Evolutionary conservation across 35 echinoderm and acorn worm genomes (phyloP), one percentile per base, ranked within the genome.

Genomic region (Acanthaster planci): DNA sequence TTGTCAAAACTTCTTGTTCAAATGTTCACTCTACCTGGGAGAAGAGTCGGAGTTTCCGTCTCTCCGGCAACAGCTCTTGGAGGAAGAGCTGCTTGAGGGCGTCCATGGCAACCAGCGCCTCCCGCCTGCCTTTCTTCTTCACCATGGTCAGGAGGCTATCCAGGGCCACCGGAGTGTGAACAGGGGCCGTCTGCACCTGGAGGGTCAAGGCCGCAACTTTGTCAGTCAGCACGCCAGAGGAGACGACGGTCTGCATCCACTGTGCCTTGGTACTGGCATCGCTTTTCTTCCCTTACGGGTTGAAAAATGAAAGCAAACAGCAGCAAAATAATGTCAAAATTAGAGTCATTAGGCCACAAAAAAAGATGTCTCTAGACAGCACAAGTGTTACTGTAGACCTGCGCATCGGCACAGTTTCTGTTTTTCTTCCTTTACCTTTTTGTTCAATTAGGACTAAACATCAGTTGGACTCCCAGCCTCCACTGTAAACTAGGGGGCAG

Each of bases 241-340:
- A 56, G 26, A 92, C 89, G 19, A 99, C 96, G 17, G 92, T 99
- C 76, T 91, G 89, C 92, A 99, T 99, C 96, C 96, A 99, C 38
- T 90, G 64, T 8, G 58, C 67, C 38, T 94, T 89, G 29, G 85
- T 68, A 42, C 84, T 87, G 1, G 77, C 57, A 3, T 91, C 83
- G 72, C 39, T 55, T 22, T 72, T 56, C 44, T 90, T 82, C 79
- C 76, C 96, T 99, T 27, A 64, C 37, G 17, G 38, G 19, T 47
- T 55, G 21, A 84, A 27, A 27, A 64, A 29, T 36, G 53, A 26
- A 16, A 31, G 67, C 64, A n/a, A n/a, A n/a, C n/a, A n/a, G n/a
- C n/a, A n/a, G n/a, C n/a, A n/a, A n/a, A n/a, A n/a, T n/a, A n/a
- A n/a, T n/a, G n/a, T n/a, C n/a, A n/a, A n/a, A n/a, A n/a, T n/a